phyloP scores from a whole-genome alignment of 2,113 vertebrate species.

The Pogona vitticeps region DNA sequence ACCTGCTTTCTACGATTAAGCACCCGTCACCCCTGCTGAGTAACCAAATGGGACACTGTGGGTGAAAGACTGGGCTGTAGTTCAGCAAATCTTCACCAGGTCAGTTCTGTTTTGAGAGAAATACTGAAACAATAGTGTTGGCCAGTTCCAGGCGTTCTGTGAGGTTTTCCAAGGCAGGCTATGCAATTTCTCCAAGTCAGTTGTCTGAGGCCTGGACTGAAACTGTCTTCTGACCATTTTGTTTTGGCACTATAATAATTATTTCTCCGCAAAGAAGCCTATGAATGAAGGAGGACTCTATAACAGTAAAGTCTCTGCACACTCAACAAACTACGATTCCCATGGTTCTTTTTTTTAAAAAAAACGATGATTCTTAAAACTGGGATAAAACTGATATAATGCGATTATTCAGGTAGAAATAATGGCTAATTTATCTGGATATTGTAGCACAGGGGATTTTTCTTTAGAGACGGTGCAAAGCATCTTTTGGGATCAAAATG shows the following conservation, averaged over 20 bases:
- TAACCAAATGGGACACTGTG: no score
- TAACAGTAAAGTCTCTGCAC: not conserved
- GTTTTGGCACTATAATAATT: not conserved
- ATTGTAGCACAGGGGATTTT: not conserved
- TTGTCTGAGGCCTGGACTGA: not conserved
- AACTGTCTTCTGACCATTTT: not conserved
- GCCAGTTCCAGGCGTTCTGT: not conserved
- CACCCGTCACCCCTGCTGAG: no score
- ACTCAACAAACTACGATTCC: not conserved
- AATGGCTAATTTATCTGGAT: not conserved
- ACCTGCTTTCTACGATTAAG: no score
- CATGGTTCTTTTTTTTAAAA: not conserved
- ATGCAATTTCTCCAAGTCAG: not conserved
- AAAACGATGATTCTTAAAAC: not conserved
- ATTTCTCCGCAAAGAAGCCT: not conserved
- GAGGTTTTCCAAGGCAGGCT: no score
- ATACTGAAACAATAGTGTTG: not conserved
- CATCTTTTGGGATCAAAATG: slow-evolving; percentile 49
- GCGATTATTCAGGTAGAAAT: not conserved
- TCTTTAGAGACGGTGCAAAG: slow-evolving; percentile 41
- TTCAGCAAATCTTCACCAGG: not conserved
- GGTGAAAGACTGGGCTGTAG: no score
- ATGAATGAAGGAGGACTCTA: not conserved
- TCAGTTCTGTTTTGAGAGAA: not conserved
- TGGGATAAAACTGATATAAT: no score